Evolutionary conservation across 2,797 vertebrate species (phyloP), one percentile per base, ranked within the genome.

Genomic region (Sebastes cheni): DNA sequence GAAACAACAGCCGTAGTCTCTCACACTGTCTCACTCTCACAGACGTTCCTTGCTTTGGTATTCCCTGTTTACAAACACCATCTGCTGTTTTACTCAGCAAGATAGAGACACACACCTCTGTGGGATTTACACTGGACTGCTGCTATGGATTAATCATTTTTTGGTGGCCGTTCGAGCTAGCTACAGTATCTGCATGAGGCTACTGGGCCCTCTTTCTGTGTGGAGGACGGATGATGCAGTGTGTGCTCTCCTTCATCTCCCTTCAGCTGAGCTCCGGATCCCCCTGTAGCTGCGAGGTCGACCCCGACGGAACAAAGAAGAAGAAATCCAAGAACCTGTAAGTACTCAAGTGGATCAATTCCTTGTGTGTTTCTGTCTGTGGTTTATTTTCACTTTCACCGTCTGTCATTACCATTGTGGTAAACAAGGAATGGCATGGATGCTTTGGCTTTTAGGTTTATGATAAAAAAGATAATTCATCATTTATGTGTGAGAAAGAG

Each of bases 241-340:
- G 46, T 72, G 85, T 95, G 77, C 84, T 94, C 92, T 95, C 83
- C 93, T 86, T 95, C 93, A 86, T 93, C 74, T 94, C 85, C 92
- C 90, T 50, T 36, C 96, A 98, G 97, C 96, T 98, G 92, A 97
- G 97, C 1, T 94, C 95, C 0, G 95, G 97, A 80, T 92, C 96
- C 56, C 75, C 95, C 68, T 96, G 96, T 91, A 96, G 95, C 88
- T 97, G 96, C 67, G 97, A 97, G 0, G 94, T 96, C 25, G 84
- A 94, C 60, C 95, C 96, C 0, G 94, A 95, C 77, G 95, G 95
- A 42, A 93, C 93, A 86, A 96, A 89, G 95, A 97, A 99, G 95
- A 98, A 97, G 92, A 96, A 94, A 87, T 95, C 97, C 95, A 97
- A 96, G 95, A 98, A 96, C 91, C 94, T 99, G 98, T 99, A 93